A percentile compares a stretch with the other conserved stretches of the same genome.
phyloP scores from a whole-genome alignment of 2,113 vertebrate genomes.

The Otolemur garnettii region DNA sequence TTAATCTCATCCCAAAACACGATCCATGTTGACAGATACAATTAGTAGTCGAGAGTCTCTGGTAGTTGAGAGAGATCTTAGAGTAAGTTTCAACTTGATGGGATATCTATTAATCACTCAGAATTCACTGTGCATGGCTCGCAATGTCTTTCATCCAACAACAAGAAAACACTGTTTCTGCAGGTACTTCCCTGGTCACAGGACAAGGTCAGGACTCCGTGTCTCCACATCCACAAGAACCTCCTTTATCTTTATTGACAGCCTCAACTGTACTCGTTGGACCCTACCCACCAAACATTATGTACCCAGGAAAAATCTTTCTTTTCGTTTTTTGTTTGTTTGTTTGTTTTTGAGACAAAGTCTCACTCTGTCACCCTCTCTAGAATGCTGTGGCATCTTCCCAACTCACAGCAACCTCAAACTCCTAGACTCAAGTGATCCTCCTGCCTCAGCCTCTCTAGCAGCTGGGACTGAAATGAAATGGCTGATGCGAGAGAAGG shows the following conservation, averaged over 20 bases:
- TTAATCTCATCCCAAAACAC: not conserved
- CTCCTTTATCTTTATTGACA: not conserved
- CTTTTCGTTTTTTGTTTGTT: no score
- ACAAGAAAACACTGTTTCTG: not conserved
- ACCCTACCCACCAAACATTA: not conserved
- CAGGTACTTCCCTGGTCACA: not conserved
- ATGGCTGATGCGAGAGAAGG: no score
- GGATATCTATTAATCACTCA: not conserved
- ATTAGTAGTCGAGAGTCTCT: no score
- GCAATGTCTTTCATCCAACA: not conserved
- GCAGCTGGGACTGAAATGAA: no score
- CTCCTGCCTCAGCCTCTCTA: no score
- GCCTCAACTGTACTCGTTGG: not conserved
- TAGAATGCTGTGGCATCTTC: no score
- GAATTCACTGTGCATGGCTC: rapidly evolving
- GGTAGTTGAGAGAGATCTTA: not conserved
- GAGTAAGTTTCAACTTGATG: not conserved
- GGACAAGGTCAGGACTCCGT: not conserved
- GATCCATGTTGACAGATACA: not conserved
- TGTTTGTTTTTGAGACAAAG: no score
- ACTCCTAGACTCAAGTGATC: no score
- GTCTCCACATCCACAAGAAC: not conserved
- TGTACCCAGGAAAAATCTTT: not conserved
- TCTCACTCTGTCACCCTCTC: no score
- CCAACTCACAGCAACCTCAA: no score